Evolutionary conservation across 2,888 invertebrate species (phyloP).

Genomic region (Graphium colonna): DNA sequence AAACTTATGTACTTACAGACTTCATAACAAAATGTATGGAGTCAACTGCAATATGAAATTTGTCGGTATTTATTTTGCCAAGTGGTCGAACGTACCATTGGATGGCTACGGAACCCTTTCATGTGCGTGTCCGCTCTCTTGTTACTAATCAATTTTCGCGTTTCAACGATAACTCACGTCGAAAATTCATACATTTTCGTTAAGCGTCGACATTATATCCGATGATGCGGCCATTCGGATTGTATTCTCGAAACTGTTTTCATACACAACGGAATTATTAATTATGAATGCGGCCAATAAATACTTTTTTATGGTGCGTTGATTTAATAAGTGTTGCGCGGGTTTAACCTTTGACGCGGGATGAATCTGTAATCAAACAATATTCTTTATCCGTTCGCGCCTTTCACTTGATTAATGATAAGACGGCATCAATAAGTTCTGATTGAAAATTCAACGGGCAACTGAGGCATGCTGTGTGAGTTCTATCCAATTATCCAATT

Average conservation of each 20-base stretch:
- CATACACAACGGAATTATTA: constrained; percentile 16
- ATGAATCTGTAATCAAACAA: constrained; percentile 32
- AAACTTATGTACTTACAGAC: too few relatives aligned
- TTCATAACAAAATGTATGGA: too few relatives aligned
- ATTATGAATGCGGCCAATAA: constrained; percentile 12
- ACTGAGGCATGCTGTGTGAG: constrained; percentile 41
- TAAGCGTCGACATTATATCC: not conserved
- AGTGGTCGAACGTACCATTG: too few relatives aligned
- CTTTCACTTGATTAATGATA: constrained; percentile 35
- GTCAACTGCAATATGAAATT: too few relatives aligned
- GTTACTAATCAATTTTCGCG: not conserved
- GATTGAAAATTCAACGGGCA: constrained; percentile 33
- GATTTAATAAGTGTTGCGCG: constrained; percentile 21
- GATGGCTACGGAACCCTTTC: too few relatives aligned
- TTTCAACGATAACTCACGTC: constrained; percentile 4
- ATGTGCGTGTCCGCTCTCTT: too few relatives aligned
- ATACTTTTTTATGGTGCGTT: constrained; percentile 10
- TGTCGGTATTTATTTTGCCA: too few relatives aligned
- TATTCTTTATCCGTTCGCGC: constrained; percentile 34
- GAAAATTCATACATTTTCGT: not conserved
- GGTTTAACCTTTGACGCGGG: constrained; percentile 25
- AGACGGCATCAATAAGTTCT: constrained; percentile 32
- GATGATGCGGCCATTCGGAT: constrained; percentile 1
- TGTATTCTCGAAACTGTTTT: constrained; percentile 3
- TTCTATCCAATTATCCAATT: constrained; percentile 60